Percentiles rank a stretch among this genome's conserved stretches.
Conservation (phyloP, 2,888 invertebrate species). For the Apamea sordens region DNA sequence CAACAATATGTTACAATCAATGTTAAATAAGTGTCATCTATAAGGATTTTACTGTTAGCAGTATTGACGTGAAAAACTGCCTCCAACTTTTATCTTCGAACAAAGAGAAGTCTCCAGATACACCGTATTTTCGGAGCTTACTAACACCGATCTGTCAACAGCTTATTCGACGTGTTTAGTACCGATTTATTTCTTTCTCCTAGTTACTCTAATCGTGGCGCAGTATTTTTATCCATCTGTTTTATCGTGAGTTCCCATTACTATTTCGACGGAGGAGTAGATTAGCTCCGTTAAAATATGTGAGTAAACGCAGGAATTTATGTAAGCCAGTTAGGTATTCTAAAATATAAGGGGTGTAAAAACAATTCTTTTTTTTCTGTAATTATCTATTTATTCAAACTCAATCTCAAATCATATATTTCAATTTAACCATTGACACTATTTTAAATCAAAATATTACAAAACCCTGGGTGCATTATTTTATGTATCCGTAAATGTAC, state of each 20-base stretch:
- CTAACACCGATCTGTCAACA: slow-evolving; percentile 62
- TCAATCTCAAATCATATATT: too few relatives aligned
- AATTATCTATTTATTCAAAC: neutral
- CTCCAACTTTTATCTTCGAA: slow-evolving; percentile 53
- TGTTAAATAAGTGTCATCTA: slow-evolving; percentile 70
- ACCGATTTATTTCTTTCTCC: slow-evolving; percentile 61
- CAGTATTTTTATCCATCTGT: slow-evolving; percentile 66
- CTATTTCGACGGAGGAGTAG: slow-evolving; percentile 46
- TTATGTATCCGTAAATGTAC: neutral
- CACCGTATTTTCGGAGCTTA: slow-evolving; percentile 55
- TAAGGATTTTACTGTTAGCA: slow-evolving; percentile 63
- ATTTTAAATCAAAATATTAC: too few relatives aligned
- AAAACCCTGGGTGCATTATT: neutral
- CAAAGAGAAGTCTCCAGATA: slow-evolving; percentile 39
- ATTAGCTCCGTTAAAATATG: slow-evolving; percentile 36
- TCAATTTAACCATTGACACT: too few relatives aligned
- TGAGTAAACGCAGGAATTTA: slow-evolving; percentile 28
- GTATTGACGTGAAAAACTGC: slow-evolving; percentile 49
- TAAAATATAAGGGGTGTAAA: slow-evolving; percentile 3
- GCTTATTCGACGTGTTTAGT: slow-evolving; percentile 53
- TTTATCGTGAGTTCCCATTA: slow-evolving; percentile 54
- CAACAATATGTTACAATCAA: slow-evolving; percentile 79
- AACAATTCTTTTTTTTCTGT: neutral
- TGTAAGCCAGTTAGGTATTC: slow-evolving; percentile 21
- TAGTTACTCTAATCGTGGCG: slow-evolving; percentile 55